Base-by-base conservation (phyloP, 1,140 invertebrate species). In the Dufourea novaeangliae region DNA sequence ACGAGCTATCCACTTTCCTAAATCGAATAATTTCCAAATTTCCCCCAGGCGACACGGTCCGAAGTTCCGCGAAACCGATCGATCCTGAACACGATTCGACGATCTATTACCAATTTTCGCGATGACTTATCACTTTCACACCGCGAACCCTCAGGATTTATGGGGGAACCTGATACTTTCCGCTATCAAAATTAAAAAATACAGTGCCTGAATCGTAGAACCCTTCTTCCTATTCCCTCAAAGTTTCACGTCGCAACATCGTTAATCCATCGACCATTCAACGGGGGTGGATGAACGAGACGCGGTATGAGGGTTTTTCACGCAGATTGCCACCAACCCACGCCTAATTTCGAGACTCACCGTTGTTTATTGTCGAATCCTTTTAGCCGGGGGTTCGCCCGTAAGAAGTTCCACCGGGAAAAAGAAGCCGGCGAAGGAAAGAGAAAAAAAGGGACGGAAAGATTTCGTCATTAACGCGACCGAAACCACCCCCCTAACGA, bases 301-400 rank as follows among this genome's bases (percentile, higher is more conserved):
- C 46, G 5, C 7, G 80, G 46, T 64, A 81, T 2, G 44, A 71
- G 83, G 84, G 81, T 86, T 85, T 89, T 87, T 88, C 84, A 88
- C 87, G 87, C 86, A 86, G 81, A 87, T 83, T 86, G 84, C 20
- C 46, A 50, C n/a, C 46, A 62, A 80, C 73, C 78, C 79, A 81
- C 78, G 83, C 87, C 86, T 91, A 91, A 91, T 91, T 90, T 90
- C 79, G 61, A 83, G 85, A 85, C 78, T 89, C 86, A 86, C 72
- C 86, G 87, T 89, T 89, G 88, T 92, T 92, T 92, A 92, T 92
- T 89, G 89, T 86, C 86, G 86, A 92, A 92, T 91, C 92, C 92
- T 92, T 92, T 92, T 92, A 92, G 89, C 88, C 85, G 83, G 66
- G 80, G 79, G 82, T n/a, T 67, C 25, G 54, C 25, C 14, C n/a